Percentiles rank a stretch among this genome's conserved stretches.
Evolutionary conservation across 2,888 invertebrate species (phyloP).

Genomic region (Trachelus troglodyta): DNA sequence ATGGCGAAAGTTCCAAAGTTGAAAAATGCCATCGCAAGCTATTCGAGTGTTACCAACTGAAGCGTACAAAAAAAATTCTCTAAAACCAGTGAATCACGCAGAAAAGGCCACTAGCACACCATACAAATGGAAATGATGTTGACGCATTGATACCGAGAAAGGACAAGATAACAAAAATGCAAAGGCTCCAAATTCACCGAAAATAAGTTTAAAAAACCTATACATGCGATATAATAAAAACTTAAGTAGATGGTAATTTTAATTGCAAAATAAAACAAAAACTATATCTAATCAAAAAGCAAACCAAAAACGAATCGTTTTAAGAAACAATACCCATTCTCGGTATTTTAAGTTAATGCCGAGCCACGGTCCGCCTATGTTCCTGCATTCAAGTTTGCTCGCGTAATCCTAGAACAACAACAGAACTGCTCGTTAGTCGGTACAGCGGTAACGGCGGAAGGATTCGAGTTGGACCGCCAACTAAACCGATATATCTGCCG

Average conservation of each 20-base stretch:
- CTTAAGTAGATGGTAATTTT: not conserved
- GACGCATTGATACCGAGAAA: not conserved
- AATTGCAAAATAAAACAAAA: not conserved
- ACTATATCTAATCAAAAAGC: not conserved
- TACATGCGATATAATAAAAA: not conserved
- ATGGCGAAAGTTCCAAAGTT: not conserved
- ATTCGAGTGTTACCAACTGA: not conserved
- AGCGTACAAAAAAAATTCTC: not conserved
- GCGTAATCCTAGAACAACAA: constrained; percentile 29
- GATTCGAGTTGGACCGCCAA: constrained; percentile 47
- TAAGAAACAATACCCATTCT: not conserved
- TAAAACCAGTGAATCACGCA: not conserved
- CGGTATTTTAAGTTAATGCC: not conserved
- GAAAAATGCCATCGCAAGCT: not conserved
- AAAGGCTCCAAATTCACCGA: not conserved
- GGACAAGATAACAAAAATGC: not conserved
- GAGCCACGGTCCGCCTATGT: constrained; percentile 22
- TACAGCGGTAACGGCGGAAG: constrained; percentile 40
- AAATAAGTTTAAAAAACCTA: not conserved
- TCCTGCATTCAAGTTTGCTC: constrained; percentile 28
- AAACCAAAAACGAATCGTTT: not conserved
- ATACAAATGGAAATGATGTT: not conserved
- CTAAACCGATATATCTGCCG: constrained; percentile 53
- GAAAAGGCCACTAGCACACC: not conserved
- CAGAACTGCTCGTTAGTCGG: constrained; percentile 44